phyloP scores from a whole-genome alignment of 2,797 vertebrate genomes.

The Sebastes steindachneri region DNA sequence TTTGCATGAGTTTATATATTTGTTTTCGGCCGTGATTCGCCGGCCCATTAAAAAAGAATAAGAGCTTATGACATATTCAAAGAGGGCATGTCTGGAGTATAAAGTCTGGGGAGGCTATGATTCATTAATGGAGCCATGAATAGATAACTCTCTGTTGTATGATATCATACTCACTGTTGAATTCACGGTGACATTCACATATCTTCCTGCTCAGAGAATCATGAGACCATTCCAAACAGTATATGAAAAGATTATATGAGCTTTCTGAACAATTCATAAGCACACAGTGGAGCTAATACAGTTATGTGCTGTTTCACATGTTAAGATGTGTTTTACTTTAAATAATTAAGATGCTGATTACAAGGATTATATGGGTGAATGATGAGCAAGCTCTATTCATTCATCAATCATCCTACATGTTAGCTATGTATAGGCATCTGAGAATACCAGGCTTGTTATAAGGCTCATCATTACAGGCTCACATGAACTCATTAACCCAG shows the following conservation, averaged over 20 bases:
- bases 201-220: constrained; percentile 59
- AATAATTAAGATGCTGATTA: constrained; percentile 29
- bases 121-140: constrained; percentile 83
- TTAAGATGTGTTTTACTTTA: constrained; percentile 13
- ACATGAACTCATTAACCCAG: not conserved
- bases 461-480: not conserved
- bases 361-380: not conserved
- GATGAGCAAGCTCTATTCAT: not conserved
- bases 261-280: constrained; percentile 68
- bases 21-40: constrained; percentile 67
- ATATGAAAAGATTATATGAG: constrained; percentile 51
- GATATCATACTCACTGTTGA: constrained; percentile 71
- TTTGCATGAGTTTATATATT: constrained; percentile 52
- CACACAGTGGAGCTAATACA: not conserved
- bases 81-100: constrained; percentile 76
- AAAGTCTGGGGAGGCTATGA: constrained; percentile 77
- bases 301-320: not conserved
- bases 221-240: constrained; percentile 54
- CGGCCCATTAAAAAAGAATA: constrained; percentile 73
- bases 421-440: not conserved
- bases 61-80: constrained; percentile 78
- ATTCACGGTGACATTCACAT: constrained; percentile 62
- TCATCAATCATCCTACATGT: not conserved
- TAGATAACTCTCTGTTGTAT: constrained; percentile 73
- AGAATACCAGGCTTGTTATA: not conserved